Evolutionary conservation across 2,888 invertebrate species (phyloP).

Genomic region (Sisyra nigra): DNA sequence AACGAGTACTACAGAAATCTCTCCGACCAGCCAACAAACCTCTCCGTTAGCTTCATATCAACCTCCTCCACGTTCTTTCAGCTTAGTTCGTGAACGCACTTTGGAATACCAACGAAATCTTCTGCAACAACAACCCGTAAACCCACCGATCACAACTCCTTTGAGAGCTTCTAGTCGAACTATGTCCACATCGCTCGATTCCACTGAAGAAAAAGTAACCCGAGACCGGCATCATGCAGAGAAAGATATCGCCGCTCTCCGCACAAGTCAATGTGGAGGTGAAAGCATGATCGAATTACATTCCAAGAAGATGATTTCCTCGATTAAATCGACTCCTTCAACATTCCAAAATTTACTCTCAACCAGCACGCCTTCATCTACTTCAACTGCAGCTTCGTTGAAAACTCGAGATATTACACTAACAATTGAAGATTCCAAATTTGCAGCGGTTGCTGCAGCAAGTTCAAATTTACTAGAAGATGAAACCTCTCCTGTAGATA

Average conservation of each 20-base stretch:
- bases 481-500: slow-evolving; percentile 71
- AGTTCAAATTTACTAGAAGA: slow-evolving; percentile 58
- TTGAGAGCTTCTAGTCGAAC: too few species aligned
- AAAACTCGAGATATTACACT: slow-evolving; percentile 35
- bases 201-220: slow-evolving; percentile 55
- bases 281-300: slow-evolving; percentile 34
- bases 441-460: slow-evolving; percentile 51
- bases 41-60: slow-evolving; percentile 13
- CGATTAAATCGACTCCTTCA: slow-evolving; percentile 10
- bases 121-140: background rate
- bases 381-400: slow-evolving; percentile 10
- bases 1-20: slow-evolving; percentile 14
- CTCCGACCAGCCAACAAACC: slow-evolving; percentile 23
- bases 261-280: slow-evolving; percentile 31
- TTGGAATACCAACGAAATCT: slow-evolving; percentile 28
- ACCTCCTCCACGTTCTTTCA: slow-evolving; percentile 17
- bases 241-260: slow-evolving; percentile 21
- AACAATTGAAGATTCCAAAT: slow-evolving; percentile 56
- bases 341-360: slow-evolving; percentile 18
- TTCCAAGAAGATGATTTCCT: too few species aligned
- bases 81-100: slow-evolving; percentile 31
- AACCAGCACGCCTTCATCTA: slow-evolving; percentile 14
- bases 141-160: background rate
- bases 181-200: slow-evolving; percentile 16
- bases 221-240: slow-evolving; percentile 48